These are phyloP conservation scores for Andrena camellia DNA, from an alignment of 2,888 invertebrate genomes.

Conservation along the genomic window DNA sequence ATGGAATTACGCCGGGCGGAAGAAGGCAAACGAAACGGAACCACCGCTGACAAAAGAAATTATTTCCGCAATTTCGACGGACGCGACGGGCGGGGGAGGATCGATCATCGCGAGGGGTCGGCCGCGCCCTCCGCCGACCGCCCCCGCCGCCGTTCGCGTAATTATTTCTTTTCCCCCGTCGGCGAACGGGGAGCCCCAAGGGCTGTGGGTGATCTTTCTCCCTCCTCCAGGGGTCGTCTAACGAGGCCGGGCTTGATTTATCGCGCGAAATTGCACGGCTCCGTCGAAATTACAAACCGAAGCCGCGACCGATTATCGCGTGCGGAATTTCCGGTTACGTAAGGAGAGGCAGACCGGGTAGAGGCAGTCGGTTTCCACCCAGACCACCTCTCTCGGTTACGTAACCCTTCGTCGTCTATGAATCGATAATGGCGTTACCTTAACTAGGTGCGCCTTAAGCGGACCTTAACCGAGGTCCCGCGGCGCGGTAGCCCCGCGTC, in stretches of 20 bases:
- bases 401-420: conserved; percentile 64
- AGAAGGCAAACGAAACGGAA: conserved; percentile 27
- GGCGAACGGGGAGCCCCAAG: background rate
- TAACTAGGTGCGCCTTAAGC: conserved; percentile 66
- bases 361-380: conserved; percentile 47
- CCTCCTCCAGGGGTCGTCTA: conserved; percentile 8
- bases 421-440: conserved; percentile 72
- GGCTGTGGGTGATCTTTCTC: conserved; percentile 15
- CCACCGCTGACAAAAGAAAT: conserved; percentile 47
- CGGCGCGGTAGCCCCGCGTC: conserved; percentile 25
- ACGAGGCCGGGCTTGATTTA: conserved; percentile 50
- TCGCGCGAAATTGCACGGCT: conserved; percentile 65
- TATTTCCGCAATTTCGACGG: conserved; percentile 36
- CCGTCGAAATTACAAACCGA: conserved; percentile 63
- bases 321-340: conserved; percentile 69
- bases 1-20: conserved; percentile 19
- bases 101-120: conserved; percentile 31
- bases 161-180: conserved; percentile 39
- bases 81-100: background rate
- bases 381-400: conserved; percentile 48
- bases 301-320: conserved; percentile 57
- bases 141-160: conserved; percentile 2
- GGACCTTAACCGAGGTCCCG: conserved; percentile 53
- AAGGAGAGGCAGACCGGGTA: conserved; percentile 43
- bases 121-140: background rate